Conservation (phyloP, 2,113 vertebrate species). For the Labeo rohita region DNA sequence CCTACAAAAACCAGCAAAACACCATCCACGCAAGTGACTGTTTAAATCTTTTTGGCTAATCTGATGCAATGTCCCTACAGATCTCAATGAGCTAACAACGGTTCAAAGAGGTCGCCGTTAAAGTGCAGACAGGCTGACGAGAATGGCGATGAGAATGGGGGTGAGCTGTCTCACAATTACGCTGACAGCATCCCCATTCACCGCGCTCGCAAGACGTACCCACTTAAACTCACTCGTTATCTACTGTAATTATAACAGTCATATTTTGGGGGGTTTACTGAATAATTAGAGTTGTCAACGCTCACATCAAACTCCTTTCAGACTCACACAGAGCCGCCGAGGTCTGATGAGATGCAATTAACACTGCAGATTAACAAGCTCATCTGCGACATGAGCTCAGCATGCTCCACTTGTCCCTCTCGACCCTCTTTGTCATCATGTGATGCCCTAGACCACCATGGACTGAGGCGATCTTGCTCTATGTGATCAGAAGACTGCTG, state of each 20-base stretch:
- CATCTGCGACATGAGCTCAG: conserved; percentile 58
- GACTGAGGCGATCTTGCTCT: not conserved
- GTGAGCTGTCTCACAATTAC: conserved; percentile 29
- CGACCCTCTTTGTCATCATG: conserved; percentile 33
- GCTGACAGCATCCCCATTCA: conserved; percentile 13
- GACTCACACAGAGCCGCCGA: conserved; percentile 54
- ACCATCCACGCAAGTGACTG: not conserved
- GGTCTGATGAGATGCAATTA: conserved; percentile 74
- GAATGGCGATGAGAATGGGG: conserved; percentile 4
- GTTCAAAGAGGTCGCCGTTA: not conserved
- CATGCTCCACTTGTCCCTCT: conserved; percentile 53
- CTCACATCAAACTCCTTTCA: conserved; percentile 62
- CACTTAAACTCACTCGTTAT: conserved; percentile 12
- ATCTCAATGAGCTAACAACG: not conserved
- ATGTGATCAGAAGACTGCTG: not conserved
- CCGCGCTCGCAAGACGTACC: not conserved
- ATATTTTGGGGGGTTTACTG: conserved; percentile 36
- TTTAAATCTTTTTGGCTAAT: not conserved
- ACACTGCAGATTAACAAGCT: conserved; percentile 67
- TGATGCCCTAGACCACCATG: conserved; percentile 9
- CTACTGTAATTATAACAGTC: conserved; percentile 41
- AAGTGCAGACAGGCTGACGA: conserved; percentile 1
- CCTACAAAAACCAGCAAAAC: conserved; percentile 2
- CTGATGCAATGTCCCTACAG: not conserved
- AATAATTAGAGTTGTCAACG: conserved; percentile 70